Percentiles rank a stretch among this genome's conserved stretches.
phyloP scores from a whole-genome alignment of 2,113 vertebrate genomes.

The Serinus canaria region DNA sequence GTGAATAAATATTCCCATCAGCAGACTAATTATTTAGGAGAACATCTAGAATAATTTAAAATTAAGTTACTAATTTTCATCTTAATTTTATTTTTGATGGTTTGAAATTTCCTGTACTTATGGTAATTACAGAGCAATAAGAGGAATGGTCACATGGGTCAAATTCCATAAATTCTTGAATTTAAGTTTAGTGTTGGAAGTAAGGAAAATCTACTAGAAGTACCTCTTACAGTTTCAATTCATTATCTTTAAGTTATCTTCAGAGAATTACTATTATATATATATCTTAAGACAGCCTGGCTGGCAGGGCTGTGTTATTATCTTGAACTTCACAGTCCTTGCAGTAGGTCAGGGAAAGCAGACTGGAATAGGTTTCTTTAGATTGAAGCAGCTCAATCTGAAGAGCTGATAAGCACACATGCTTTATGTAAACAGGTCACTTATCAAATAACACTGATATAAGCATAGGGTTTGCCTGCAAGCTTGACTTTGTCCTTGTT shows the following conservation, averaged over 20 bases:
- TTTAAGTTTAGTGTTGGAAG: neutral
- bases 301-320: neutral
- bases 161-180: neutral
- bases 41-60: neutral
- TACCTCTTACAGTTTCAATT: neutral
- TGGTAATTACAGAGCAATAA: neutral
- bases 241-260: neutral
- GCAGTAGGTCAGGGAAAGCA: neutral
- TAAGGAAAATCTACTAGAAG: neutral
- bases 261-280: neutral
- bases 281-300: neutral
- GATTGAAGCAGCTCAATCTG: neutral
- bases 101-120: neutral
- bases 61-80: neutral
- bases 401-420: neutral
- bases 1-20: neutral
- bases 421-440: accelerated
- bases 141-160: neutral
- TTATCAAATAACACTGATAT: neutral
- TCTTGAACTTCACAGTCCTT: neutral
- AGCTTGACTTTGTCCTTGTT: neutral
- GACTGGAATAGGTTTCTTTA: neutral
- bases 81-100: neutral
- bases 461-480: accelerated
- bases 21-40: neutral